Evolutionary conservation across 2,797 vertebrate genomes (phyloP).

Genomic region (Poecile montanus): DNA sequence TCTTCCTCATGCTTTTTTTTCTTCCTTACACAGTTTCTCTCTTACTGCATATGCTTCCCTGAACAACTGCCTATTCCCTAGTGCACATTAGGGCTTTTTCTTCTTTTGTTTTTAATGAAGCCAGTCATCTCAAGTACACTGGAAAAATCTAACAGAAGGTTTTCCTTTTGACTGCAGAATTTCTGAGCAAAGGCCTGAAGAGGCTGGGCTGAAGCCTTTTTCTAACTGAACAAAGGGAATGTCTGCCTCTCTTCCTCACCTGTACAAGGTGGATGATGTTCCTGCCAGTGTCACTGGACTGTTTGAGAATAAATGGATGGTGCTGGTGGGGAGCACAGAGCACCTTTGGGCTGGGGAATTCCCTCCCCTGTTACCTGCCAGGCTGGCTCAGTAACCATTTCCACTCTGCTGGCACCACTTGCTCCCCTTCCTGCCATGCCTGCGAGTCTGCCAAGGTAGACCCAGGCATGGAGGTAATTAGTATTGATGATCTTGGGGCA

Average conservation of each 20-base stretch:
- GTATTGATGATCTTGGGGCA: background rate
- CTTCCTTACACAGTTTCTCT: background rate
- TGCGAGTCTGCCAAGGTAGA: background rate
- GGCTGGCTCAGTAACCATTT: background rate
- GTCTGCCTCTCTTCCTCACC: background rate
- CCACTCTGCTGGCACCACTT: background rate
- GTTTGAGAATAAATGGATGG: background rate
- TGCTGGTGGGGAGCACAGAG: background rate
- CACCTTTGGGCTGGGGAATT: background rate
- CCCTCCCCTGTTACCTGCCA: background rate
- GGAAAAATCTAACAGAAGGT: background rate
- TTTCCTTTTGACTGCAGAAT: background rate
- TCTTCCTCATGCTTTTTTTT: background rate
- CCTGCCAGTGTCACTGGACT: background rate
- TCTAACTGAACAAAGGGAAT: background rate
- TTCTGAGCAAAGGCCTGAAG: background rate
- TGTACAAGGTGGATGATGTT: background rate
- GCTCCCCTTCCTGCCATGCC: background rate
- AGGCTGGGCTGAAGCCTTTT: background rate
- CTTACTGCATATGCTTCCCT: background rate
- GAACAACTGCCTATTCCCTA: constrained; percentile 7
- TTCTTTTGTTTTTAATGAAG: background rate
- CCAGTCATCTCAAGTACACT: background rate
- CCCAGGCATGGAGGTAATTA: background rate
- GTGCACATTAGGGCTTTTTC: background rate